phyloP scores from a whole-genome alignment of 2,113 vertebrate species.

The Siphamia tubifer region DNA sequence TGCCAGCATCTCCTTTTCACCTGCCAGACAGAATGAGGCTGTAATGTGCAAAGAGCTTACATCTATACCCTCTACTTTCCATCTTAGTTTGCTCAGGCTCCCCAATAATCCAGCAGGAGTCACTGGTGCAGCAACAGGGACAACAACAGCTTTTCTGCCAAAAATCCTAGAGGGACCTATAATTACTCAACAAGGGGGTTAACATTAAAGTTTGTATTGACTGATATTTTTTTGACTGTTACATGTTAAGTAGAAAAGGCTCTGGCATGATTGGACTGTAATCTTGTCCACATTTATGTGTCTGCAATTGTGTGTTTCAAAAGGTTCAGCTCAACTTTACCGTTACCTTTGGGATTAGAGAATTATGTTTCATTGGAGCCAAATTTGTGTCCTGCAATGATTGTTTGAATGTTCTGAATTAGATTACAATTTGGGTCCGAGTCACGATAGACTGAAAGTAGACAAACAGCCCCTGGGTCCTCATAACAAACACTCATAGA shows the following conservation, averaged over 20 bases:
- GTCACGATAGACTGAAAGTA: constrained; percentile 51
- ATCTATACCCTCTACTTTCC: background rate
- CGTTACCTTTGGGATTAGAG: constrained; percentile 34
- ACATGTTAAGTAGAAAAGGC: constrained; percentile 30
- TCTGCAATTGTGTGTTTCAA: background rate
- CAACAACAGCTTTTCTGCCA: background rate
- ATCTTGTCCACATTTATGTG: background rate
- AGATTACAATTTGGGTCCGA: constrained; percentile 60
- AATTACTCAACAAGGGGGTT: constrained; percentile 5
- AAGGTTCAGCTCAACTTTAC: constrained; percentile 12
- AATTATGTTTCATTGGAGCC: constrained; percentile 47
- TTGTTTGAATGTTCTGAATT: constrained; percentile 63
- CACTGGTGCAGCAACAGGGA: background rate
- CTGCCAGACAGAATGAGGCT: background rate
- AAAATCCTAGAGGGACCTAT: background rate
- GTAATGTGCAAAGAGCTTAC: background rate
- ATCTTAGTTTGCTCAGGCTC: background rate
- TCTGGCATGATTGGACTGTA: constrained; percentile 2
- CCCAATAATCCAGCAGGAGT: constrained; percentile 6
- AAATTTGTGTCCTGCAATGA: constrained; percentile 49
- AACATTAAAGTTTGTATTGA: constrained; percentile 12
- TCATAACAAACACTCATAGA: constrained; percentile 7
- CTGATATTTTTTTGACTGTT: constrained; percentile 26
- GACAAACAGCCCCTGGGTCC: constrained; percentile 27
- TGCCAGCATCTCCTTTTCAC: background rate